Percentiles rank a stretch among this genome's conserved stretches.
Evolutionary conservation across 1,140 invertebrate genomes (phyloP).

Genomic region (Rhagoletis zephyria): DNA sequence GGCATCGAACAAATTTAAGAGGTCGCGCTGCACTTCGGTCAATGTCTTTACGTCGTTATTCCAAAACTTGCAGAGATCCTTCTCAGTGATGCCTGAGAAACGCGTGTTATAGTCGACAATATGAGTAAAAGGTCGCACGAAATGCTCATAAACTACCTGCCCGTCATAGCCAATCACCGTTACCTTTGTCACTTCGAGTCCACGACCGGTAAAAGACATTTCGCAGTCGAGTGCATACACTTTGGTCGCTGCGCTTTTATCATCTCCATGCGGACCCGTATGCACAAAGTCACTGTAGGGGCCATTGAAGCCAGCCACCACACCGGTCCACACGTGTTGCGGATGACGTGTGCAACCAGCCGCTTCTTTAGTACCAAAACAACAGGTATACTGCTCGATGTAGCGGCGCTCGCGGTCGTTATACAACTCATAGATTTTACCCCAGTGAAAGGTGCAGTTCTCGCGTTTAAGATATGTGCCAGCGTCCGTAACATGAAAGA

Average conservation of each 20-base stretch:
- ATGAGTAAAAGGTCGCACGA: slow-evolving; percentile 82
- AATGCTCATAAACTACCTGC: slow-evolving; percentile 83
- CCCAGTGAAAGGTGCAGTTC: slow-evolving; percentile 87
- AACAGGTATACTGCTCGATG: slow-evolving; percentile 75
- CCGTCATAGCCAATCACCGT: slow-evolving; percentile 84
- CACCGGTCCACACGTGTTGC: slow-evolving; percentile 85
- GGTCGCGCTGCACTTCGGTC: slow-evolving; percentile 86
- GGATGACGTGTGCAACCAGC: slow-evolving; percentile 64
- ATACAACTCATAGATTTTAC: slow-evolving; percentile 75
- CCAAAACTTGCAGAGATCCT: slow-evolving; percentile 75
- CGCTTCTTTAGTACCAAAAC: slow-evolving; percentile 70
- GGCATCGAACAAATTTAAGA: slow-evolving; percentile 83
- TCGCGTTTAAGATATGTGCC: slow-evolving; percentile 81
- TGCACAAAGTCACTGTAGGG: slow-evolving; percentile 79
- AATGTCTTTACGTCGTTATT: slow-evolving; percentile 77
- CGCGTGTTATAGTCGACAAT: slow-evolving; percentile 91
- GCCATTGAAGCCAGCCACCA: slow-evolving; percentile 80
- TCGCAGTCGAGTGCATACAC: slow-evolving; percentile 92
- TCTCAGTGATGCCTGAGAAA: slow-evolving; percentile 87
- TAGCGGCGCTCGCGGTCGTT: slow-evolving; percentile 57
- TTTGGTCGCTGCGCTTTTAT: slow-evolving; percentile 66
- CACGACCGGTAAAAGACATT: slow-evolving; percentile 90
- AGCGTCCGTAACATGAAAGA: slow-evolving; percentile 79
- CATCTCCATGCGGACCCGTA: slow-evolving; percentile 57
- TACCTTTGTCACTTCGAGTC: slow-evolving; percentile 87